phyloP scores from a whole-genome alignment of 2,888 invertebrate genomes.

The Ormyrus pomaceus region DNA sequence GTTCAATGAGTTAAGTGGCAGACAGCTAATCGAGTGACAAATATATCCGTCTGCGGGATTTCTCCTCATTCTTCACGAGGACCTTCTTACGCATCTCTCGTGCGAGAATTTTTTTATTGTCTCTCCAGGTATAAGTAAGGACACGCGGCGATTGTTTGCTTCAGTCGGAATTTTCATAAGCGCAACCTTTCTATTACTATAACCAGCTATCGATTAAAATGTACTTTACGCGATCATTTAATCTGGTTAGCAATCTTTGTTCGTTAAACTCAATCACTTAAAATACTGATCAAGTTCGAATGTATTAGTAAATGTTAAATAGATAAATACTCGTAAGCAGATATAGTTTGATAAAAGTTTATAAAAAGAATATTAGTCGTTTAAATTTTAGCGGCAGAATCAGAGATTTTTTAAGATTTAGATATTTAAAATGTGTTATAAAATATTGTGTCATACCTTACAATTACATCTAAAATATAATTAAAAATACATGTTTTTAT shows the following conservation, averaged over 20 bases:
- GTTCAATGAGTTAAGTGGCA: constrained; percentile 48
- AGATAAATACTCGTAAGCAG: not conserved
- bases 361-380: no score
- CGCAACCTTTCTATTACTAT: constrained; percentile 7
- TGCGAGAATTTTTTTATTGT: not conserved
- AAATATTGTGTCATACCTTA: no score
- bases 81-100: not conserved
- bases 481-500: constrained; percentile 7
- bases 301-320: no score
- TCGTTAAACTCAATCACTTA: not conserved
- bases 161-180: constrained; percentile 26
- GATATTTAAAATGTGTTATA: no score
- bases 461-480: not conserved
- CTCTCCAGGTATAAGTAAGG: constrained; percentile 42
- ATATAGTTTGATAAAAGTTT: not conserved
- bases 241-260: constrained; percentile 45
- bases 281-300: no score
- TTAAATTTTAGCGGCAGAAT: no score
- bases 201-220: constrained; percentile 23
- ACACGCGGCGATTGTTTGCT: constrained; percentile 5
- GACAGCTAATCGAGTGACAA: constrained; percentile 48
- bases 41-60: constrained; percentile 46
- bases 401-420: no score
- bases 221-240: constrained; percentile 33
- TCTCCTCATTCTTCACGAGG: not conserved